Base-by-base conservation (phyloP, 2,888 invertebrate species). In the Notodonta dromedarius region DNA sequence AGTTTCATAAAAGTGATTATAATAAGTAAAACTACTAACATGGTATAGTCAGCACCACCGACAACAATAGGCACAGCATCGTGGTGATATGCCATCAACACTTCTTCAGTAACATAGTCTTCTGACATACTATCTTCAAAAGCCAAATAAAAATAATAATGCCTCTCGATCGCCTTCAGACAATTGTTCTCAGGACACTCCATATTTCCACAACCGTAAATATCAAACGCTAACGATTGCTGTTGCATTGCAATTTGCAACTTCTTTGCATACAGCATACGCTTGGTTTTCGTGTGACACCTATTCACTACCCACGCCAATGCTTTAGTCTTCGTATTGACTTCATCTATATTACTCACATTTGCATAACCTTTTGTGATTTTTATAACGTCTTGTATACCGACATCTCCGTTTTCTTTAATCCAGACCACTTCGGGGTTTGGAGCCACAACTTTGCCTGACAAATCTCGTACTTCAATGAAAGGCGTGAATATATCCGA, bases 1-100 rank as follows among this genome's bases (percentile, higher is more conserved):
- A 40, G 40, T 40, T 9, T 40, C 1, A 9, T 40, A 40, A 40
- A 40, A 40, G 40, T 40, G 9, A 40, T 40, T 8, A 40, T 40
- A 40, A 9, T 40, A 8, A 40, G 40, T 40, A 6, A 40, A 40
- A 42, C 1, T n/a, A 81, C 85, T 86, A 78, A 93, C 93, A 78
- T 88, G 6, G 53, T 80, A 83, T 96, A 96, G 85, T 96, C 94
- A 50, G 94, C 94, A 13, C 94, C 95, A 16, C 96, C 96, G 78
- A 94, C 90, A 6, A 96, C 95, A 40, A 96, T 94, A 0, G 96
- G 96, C 0, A 96, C 90, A 40, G 95, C 91, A 74, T 94, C 91
- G 80, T 95, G 92, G 74, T 95, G 91, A 68, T 94, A 89, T 0
- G 93, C 92, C 44, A 84, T 84, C 42, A 91, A 63, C 0, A 93